Evolutionary conservation across 2,888 invertebrate species (phyloP).

Genomic region (Drosophila atripex): DNA sequence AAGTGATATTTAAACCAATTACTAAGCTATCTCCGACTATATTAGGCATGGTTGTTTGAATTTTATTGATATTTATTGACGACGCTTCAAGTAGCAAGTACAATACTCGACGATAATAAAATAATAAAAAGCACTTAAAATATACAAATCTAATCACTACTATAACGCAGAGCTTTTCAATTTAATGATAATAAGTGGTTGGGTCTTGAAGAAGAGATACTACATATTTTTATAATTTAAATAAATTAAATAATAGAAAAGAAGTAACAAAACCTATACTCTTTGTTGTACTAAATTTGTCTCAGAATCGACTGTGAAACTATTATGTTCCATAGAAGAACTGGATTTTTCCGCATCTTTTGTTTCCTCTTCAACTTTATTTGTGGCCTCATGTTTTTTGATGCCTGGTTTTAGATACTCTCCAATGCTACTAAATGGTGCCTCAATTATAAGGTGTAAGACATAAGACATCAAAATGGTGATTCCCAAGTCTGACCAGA

Average conservation of each 20-base stretch:
- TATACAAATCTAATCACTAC: not conserved
- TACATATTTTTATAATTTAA: not conserved
- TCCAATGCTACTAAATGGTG: not conserved
- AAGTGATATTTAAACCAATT: too few species aligned
- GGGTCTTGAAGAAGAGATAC: not conserved
- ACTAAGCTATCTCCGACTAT: too few species aligned
- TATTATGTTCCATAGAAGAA: not conserved
- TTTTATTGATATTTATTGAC: too few species aligned
- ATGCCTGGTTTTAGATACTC: not conserved
- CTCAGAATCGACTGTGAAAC: not conserved
- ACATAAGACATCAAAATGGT: slow-evolving; percentile 6
- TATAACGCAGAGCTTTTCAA: not conserved
- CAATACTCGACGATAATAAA: too few species aligned
- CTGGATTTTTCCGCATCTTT: not conserved
- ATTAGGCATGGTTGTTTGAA: too few species aligned
- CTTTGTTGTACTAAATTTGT: not conserved
- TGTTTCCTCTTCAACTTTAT: not conserved
- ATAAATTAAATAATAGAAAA: not conserved
- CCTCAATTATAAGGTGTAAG: not conserved
- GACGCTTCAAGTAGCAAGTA: too few species aligned
- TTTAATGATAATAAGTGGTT: not conserved
- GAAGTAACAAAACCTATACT: not conserved
- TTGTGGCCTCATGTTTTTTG: not conserved
- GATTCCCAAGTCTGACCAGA: slow-evolving; percentile 44
- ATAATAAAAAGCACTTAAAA: too few species aligned